A percentile compares a stretch with the other conserved stretches of the same genome.
Evolutionary conservation across 2,888 invertebrate species (phyloP).

Genomic region (Plagodis dolabraria): DNA sequence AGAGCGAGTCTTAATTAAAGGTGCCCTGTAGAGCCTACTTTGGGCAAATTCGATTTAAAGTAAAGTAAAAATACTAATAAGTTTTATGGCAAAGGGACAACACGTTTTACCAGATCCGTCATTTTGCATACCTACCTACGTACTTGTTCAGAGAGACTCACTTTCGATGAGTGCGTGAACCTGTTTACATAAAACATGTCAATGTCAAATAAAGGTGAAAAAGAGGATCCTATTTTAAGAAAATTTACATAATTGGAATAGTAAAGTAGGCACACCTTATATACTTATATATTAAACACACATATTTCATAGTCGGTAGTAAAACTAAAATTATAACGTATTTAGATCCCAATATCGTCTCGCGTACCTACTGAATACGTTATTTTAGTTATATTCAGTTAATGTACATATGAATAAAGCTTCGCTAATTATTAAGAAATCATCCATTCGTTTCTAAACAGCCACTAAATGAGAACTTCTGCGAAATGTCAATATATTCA

Average conservation of each 20-base stretch:
- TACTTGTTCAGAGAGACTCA: conserved; percentile 54
- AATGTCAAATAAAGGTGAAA: conserved; percentile 71
- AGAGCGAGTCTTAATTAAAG: too few relatives aligned
- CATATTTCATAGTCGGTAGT: too few relatives aligned
- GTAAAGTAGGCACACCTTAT: conserved; percentile 19
- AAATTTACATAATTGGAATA: conserved; percentile 23
- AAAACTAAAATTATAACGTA: too few relatives aligned
- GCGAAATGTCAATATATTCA: conserved; percentile 63
- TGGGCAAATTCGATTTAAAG: not conserved
- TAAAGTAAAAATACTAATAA: conserved; percentile 32
- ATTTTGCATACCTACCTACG: conserved; percentile 55
- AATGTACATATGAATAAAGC: conserved; percentile 16
- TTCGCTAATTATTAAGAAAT: conserved; percentile 40
- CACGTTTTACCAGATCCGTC: conserved; percentile 15
- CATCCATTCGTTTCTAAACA: conserved; percentile 49
- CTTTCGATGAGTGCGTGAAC: conserved; percentile 66
- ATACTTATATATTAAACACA: too few relatives aligned
- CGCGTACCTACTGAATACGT: not conserved
- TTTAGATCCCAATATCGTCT: too few relatives aligned
- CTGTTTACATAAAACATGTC: conserved; percentile 68
- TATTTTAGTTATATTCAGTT: not conserved
- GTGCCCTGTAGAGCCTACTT: not conserved
- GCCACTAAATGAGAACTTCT: conserved; percentile 45
- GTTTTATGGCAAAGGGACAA: conserved; percentile 23
- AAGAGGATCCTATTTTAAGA: conserved; percentile 49